Conservation (phyloP, 2,888 invertebrate genomes). For the Caenorhabditis sp. region DNA sequence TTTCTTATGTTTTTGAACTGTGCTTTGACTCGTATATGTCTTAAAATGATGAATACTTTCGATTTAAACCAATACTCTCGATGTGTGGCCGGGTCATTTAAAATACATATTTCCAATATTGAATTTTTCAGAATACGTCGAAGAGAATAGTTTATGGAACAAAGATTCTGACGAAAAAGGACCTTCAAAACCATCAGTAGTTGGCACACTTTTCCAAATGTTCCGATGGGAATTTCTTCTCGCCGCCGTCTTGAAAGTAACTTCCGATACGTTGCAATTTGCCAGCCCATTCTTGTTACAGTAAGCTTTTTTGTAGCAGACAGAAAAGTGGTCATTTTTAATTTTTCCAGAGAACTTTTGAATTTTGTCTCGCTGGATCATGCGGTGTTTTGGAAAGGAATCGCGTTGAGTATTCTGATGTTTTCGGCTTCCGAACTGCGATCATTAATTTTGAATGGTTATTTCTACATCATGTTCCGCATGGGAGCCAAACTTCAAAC, state of each 20-base stretch:
- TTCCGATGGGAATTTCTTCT: slow-evolving; percentile 87
- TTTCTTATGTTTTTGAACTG: too few relatives aligned
- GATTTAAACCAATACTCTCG: too few relatives aligned
- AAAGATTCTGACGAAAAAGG: slow-evolving; percentile 9
- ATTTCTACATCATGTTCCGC: slow-evolving; percentile 73
- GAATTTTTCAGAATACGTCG: slow-evolving; percentile 27
- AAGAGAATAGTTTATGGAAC: slow-evolving; percentile 26
- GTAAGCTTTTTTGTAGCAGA: slow-evolving; percentile 78
- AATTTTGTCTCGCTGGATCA: slow-evolving; percentile 66
- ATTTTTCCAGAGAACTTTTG: slow-evolving; percentile 71
- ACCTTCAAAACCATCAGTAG: slow-evolving; percentile 80
- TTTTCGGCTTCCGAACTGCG: slow-evolving; percentile 70
- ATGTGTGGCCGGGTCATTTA: too few relatives aligned
- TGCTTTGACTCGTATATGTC: too few relatives aligned
- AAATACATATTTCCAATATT: too few relatives aligned
- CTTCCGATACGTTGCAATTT: slow-evolving; percentile 78
- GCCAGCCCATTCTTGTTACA: slow-evolving; percentile 86
- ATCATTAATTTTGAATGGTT: slow-evolving; percentile 73
- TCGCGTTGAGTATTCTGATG: slow-evolving; percentile 70
- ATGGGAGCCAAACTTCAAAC: slow-evolving; percentile 73
- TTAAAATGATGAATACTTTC: too few relatives aligned
- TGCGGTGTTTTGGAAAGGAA: slow-evolving; percentile 63
- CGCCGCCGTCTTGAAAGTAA: slow-evolving; percentile 76
- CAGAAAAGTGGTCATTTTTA: neutral
- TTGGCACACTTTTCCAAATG: slow-evolving; percentile 84